A percentile compares a stretch with the other conserved stretches of the same genome.
These are phyloP conservation scores for Nemotelus pantherinus DNA, from an alignment of 2,888 invertebrate species.

Conservation along the genomic window DNA sequence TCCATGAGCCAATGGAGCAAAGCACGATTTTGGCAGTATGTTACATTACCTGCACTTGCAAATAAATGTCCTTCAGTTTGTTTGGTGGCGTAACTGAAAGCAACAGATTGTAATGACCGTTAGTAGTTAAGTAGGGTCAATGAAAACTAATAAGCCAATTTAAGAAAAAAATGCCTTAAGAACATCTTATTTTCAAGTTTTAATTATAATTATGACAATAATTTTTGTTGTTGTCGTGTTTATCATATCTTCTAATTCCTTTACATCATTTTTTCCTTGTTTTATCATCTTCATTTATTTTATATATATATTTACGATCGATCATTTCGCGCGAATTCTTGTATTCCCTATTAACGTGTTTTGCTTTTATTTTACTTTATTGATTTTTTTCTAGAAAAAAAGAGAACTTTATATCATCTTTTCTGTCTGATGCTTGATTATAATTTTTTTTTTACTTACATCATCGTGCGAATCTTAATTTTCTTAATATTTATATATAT, in stretches of 20 bases:
- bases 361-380: slow-evolving; percentile 1
- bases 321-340: slow-evolving; percentile 29
- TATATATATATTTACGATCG: slow-evolving; percentile 11
- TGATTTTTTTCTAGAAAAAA: background rate
- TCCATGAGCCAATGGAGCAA: no score
- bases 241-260: slow-evolving; percentile 16
- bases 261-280: slow-evolving; percentile 14
- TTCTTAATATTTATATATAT: background rate
- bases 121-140: background rate
- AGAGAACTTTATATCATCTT: background rate
- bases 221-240: background rate
- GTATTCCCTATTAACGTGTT: slow-evolving; percentile 34
- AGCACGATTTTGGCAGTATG: no score
- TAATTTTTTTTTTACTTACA: background rate
- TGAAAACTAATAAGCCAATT: slow-evolving; percentile 5
- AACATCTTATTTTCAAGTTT: slow-evolving; percentile 38
- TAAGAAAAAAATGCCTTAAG: slow-evolving; percentile 24
- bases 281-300: slow-evolving; percentile 6
- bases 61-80: no score
- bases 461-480: background rate
- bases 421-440: background rate
- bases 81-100: no score
- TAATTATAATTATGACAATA: slow-evolving; percentile 36
- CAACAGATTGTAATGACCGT: no score
- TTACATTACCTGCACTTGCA: no score